phyloP scores from a whole-genome alignment of 1,140 invertebrate genomes.

The Dendrolimus kikuchii region DNA sequence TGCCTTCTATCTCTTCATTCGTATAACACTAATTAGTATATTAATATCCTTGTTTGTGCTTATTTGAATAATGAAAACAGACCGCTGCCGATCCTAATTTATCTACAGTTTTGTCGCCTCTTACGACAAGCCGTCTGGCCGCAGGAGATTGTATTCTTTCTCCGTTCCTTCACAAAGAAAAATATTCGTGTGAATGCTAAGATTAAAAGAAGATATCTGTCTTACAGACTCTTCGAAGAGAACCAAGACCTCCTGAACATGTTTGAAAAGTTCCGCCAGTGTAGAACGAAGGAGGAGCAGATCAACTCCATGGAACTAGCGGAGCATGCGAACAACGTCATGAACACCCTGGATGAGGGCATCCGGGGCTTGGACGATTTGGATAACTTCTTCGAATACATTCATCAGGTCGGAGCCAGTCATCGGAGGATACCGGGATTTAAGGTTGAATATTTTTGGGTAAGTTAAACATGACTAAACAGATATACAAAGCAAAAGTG shows the following conservation, averaged over 20 bases:
- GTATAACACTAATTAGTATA: too few relatives aligned
- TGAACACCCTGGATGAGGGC: slow-evolving; percentile 89
- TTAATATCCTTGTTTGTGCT: too few relatives aligned
- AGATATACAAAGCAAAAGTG: background rate
- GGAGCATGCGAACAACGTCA: slow-evolving; percentile 90
- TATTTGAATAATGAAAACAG: too few relatives aligned
- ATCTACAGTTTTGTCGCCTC: too few relatives aligned
- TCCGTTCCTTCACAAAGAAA: too few relatives aligned
- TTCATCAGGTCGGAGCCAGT: slow-evolving; percentile 86
- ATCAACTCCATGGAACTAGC: slow-evolving; percentile 85
- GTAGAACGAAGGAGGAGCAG: slow-evolving; percentile 86
- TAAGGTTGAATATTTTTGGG: slow-evolving; percentile 90
- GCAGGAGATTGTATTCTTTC: too few relatives aligned
- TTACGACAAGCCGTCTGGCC: too few relatives aligned
- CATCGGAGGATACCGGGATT: slow-evolving; percentile 89
- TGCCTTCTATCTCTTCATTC: too few relatives aligned
- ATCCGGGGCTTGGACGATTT: slow-evolving; percentile 89
- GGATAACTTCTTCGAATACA: slow-evolving; percentile 86
- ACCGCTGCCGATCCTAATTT: too few relatives aligned
- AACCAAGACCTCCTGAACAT: slow-evolving; percentile 85
- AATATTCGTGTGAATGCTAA: too few relatives aligned
- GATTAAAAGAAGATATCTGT: slow-evolving; percentile 1
- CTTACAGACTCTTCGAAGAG: slow-evolving; percentile 88
- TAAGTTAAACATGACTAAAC: slow-evolving; percentile 64
- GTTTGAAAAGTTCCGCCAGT: slow-evolving; percentile 86